Evolutionary conservation across 2,797 vertebrate species (phyloP), one percentile per base, ranked within the genome.

Genomic region (Argentina silus): DNA sequence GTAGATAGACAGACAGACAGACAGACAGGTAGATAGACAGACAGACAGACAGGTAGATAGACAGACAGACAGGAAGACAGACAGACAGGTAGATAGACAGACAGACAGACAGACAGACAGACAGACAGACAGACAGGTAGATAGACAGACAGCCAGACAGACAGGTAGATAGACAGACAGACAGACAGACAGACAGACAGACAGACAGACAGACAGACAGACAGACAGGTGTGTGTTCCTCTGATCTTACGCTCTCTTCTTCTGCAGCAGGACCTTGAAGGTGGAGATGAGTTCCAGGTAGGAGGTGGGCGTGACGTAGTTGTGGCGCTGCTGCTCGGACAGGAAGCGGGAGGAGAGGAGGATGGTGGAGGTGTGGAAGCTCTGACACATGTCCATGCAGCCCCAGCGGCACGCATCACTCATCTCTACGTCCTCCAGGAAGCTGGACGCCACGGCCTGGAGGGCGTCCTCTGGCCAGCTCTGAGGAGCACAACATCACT

Each of bases 231-330:
- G 4, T 1, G 27, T 36, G 27, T 2, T 45, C n/a, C n/a, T n/a
- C n/a, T n/a, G n/a, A 5, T 59, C 94, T 95, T 93, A 97, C 96
- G 72, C 82, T 93, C 95, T 91, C 81, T 94, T 96, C 67, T 89
- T 93, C 76, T 94, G 83, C 83, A 98, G 88, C 71, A 98, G 86
- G 23, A 86, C 67, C 89, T 97, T 97, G 87, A 96, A 97, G 78
- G 96, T 98, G 21, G 94, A 97, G 84, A 98, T 97, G 73, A 98
- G 92, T 84, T 98, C 96, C 77, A 98, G 86, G 78, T 97, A 98
- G 6, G 97, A 98, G 59, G 96, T 97, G 43, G 96, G 96, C 17
- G 96, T 98, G 80, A 98, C 97, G 45, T 98, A 98, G 83, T 97
- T 98, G 85, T 94, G 87, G 62, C 96, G 94, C 71, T 96, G 95